These are phyloP conservation scores for Campoletis raptor DNA, from an alignment of 2,888 invertebrate genomes.

Conservation along the genomic window DNA sequence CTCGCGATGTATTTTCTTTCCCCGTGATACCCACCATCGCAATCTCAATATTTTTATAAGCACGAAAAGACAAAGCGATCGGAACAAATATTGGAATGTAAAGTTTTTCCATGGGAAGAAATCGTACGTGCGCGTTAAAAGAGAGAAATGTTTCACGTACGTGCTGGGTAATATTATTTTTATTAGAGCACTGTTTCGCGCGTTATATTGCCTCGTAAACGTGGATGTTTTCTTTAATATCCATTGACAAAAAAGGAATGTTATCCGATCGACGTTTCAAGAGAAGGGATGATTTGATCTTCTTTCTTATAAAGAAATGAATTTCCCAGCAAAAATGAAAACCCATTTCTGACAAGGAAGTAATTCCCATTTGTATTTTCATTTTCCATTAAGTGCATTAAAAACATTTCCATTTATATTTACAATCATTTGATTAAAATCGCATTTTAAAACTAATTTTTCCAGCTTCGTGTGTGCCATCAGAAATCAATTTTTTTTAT, in stretches of 20 bases:
- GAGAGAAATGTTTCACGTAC: slow-evolving; percentile 24
- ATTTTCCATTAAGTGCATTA: not conserved
- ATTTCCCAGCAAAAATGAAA: not conserved
- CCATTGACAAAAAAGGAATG: not conserved
- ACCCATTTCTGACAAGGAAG: not conserved
- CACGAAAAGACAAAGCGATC: slow-evolving; percentile 40
- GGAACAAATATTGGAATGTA: slow-evolving; percentile 54
- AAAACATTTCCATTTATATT: not conserved
- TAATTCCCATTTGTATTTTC: not conserved
- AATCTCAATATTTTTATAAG: slow-evolving; percentile 45
- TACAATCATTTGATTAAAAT: not conserved
- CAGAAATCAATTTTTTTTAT: not conserved
- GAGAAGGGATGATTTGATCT: not conserved
- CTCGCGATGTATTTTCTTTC: slow-evolving; percentile 15
- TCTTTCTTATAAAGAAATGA: not conserved
- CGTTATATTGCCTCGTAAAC: not conserved
- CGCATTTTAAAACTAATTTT: not conserved
- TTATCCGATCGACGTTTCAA: not conserved
- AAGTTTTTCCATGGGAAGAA: slow-evolving; percentile 28
- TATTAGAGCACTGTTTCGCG: slow-evolving; percentile 26
- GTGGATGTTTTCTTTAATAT: not conserved
- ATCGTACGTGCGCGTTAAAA: slow-evolving; percentile 29
- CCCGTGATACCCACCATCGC: slow-evolving; percentile 32
- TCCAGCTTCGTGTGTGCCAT: not conserved
- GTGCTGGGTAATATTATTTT: slow-evolving; percentile 49